Conservation (phyloP, 2,113 vertebrate genomes). For the Rhabdomys dilectus region DNA sequence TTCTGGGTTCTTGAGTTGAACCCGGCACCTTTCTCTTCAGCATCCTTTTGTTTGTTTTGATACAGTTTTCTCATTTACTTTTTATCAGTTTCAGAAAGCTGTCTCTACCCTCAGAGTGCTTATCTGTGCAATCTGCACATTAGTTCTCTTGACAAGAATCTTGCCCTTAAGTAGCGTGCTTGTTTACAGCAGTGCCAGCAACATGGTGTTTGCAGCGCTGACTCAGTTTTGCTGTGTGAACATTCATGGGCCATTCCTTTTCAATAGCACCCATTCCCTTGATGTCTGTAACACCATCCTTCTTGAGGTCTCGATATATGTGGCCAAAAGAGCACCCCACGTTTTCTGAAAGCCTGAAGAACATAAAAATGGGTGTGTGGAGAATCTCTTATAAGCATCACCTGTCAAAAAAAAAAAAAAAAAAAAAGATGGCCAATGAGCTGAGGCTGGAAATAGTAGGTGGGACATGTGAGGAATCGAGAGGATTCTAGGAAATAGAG, state of each 20-base stretch:
- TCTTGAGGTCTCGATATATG: neutral
- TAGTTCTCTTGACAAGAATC: neutral
- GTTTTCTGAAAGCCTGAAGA: neutral
- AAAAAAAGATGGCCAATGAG: no score
- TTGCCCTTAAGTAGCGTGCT: neutral
- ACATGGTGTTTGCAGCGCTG: neutral
- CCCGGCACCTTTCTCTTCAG: neutral
- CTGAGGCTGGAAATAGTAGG: no score
- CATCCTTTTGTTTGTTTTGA: neutral
- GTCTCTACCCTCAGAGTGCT: neutral
- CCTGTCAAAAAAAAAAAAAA: no score
- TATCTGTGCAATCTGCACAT: neutral
- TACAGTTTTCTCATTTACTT: neutral
- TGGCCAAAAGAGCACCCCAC: neutral
- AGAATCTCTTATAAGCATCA: no score
- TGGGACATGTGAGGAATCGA: no score
- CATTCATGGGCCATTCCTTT: neutral
- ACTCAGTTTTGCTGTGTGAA: neutral
- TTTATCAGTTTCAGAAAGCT: neutral
- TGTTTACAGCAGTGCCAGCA: neutral
- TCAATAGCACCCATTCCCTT: neutral
- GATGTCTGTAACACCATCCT: neutral
- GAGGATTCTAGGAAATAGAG: no score
- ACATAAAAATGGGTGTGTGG: neutral
- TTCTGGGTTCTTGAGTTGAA: neutral